These are phyloP conservation scores for Cordylochernes scorpioides DNA, from an alignment of 2,888 invertebrate species.

Conservation along the genomic window DNA sequence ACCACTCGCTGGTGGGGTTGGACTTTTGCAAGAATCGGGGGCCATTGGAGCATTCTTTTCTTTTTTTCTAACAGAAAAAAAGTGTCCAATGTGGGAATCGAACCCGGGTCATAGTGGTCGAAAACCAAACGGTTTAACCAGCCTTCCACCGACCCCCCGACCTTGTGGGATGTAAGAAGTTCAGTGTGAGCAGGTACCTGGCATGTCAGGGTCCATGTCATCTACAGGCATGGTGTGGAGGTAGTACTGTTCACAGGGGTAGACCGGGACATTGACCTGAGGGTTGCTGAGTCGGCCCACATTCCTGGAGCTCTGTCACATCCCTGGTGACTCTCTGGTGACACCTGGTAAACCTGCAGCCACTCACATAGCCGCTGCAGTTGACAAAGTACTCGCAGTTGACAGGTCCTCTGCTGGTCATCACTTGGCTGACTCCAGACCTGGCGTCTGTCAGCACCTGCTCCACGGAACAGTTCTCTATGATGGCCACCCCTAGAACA, in stretches of 20 bases:
- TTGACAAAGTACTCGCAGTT: conserved; percentile 72
- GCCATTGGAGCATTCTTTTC: too few species aligned
- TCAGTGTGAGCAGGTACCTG: conserved; percentile 21
- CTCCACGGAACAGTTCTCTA: conserved; percentile 47
- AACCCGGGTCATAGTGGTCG: too few species aligned
- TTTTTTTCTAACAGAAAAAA: too few species aligned
- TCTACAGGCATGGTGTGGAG: conserved; percentile 56
- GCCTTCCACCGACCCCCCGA: too few species aligned
- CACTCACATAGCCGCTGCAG: conserved; percentile 50
- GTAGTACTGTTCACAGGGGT: conserved; percentile 80
- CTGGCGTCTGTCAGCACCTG: conserved; percentile 34
- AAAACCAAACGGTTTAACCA: too few species aligned
- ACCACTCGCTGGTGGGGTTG: too few species aligned
- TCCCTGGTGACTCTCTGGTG: too few species aligned
- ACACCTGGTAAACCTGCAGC: too few species aligned
- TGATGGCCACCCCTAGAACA: conserved; percentile 39
- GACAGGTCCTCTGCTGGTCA: conserved; percentile 39
- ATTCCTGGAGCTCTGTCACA: too few species aligned
- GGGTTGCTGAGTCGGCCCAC: conserved; percentile 62
- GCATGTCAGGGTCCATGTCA: conserved; percentile 47
- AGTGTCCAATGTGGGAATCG: too few species aligned
- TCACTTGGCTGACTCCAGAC: conserved; percentile 40
- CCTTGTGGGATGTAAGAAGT: too few species aligned
- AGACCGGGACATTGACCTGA: conserved; percentile 52
- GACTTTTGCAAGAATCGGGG: too few species aligned